Base-by-base conservation (phyloP, 2,888 invertebrate genomes). In the Lasioglossum morio region DNA sequence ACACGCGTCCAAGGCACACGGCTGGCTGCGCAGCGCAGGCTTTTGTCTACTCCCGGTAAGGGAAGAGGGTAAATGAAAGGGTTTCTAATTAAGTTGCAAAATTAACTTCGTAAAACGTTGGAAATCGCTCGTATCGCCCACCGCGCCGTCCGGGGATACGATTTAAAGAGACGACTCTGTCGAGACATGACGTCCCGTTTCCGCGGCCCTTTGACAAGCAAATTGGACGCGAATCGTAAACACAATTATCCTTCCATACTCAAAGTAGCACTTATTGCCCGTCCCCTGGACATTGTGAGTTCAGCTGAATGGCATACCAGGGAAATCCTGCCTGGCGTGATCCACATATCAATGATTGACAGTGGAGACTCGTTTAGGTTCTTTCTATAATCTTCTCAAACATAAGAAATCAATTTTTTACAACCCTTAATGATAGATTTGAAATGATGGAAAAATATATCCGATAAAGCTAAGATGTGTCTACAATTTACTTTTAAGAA, bases 41-140 rank as follows among this genome's bases (percentile, higher is more conserved):
- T 86, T 86, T 86, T 87, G 88, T 89, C 80, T 81, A 66, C 57
- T 43, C 69, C 48, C 57, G 53, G 72, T 46, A 88, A 83, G 76
- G 81, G 74, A 76, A 84, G 70, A 57, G 43, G 74, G 3, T 48
- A 48, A 75, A 79, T 72, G 86, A 82, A 89, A 83, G 70, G 80
- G 86, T 72, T 80, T 82, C 82, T 87, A 89, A 89, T 90, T 90
- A 88, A 85, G 72, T 90, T 82, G 75, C 81, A 80, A 81, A 83
- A 90, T 88, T 88, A 90, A 90, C 83, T 90, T 85, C 43, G 83
- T 84, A 82, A 81, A 87, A 88, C 77, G 81, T n/a, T 37, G 78
- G 74, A 86, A 79, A 83, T 69, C 40, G 79, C 72, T 75, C 23
- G 78, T 72, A 72, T 81, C 77, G 76, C 40, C 27, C 14, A 43